Evolutionary conservation across 2,797 vertebrate species (phyloP).

Genomic region (Sorex maritimensis): DNA sequence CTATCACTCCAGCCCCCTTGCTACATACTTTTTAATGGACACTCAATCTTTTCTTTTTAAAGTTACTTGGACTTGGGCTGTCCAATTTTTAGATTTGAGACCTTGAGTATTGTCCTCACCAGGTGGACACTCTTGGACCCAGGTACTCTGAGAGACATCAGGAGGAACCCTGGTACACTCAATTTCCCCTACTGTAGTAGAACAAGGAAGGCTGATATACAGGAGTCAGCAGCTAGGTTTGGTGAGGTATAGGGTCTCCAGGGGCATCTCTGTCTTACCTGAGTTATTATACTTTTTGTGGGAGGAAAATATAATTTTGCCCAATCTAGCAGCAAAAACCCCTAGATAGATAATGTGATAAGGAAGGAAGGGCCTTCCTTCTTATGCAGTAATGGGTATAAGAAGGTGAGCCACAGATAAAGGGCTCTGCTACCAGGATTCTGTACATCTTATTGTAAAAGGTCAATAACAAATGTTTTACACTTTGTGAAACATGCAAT

Average conservation of each 20-base stretch:
- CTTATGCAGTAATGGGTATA: not conserved
- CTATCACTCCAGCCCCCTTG: no score
- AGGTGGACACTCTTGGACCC: not conserved
- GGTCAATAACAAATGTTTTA: not conserved
- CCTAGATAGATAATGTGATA: not conserved
- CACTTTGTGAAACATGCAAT: not conserved
- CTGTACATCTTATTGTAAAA: not conserved
- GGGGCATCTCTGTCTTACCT: not conserved
- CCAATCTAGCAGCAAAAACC: not conserved
- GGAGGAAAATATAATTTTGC: not conserved
- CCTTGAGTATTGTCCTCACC: not conserved
- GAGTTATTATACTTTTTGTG: not conserved
- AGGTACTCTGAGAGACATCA: not conserved
- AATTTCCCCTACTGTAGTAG: not conserved
- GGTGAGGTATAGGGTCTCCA: not conserved
- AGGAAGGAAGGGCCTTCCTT: not conserved
- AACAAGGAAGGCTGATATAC: not conserved
- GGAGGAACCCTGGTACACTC: not conserved
- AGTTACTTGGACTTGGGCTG: not conserved
- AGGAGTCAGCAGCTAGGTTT: not conserved
- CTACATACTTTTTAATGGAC: not conserved
- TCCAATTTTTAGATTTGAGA: conserved; percentile 36
- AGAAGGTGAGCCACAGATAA: not conserved
- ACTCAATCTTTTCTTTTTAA: not conserved
- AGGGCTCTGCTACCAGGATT: not conserved